These are phyloP conservation scores for Bradypodion pumilum DNA, from an alignment of 2,797 vertebrate genomes.

Conservation along the genomic window DNA sequence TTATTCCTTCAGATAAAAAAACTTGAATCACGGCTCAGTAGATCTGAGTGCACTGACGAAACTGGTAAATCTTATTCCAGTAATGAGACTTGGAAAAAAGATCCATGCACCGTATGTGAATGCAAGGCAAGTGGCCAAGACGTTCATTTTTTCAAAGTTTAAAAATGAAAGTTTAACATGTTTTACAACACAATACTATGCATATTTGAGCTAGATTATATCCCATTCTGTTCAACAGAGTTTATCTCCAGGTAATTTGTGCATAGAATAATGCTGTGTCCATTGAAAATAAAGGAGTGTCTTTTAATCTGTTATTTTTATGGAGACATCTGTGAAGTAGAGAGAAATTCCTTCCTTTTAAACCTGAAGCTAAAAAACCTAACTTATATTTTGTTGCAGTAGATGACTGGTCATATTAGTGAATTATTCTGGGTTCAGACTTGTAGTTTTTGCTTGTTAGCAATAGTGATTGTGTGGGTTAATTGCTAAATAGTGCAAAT, in stretches of 20 bases:
- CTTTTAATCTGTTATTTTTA: neutral
- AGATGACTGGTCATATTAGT: neutral
- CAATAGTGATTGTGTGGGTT: neutral
- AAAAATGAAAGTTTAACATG: too few relatives aligned
- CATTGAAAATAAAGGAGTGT: neutral
- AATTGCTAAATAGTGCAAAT: neutral
- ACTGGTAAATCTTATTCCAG: slow-evolving; percentile 80
- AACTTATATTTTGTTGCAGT: neutral
- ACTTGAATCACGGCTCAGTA: slow-evolving; percentile 91
- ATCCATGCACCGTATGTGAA: slow-evolving; percentile 88
- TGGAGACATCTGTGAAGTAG: neutral
- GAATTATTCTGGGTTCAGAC: neutral
- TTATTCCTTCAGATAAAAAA: slow-evolving; percentile 87
- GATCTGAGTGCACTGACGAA: slow-evolving; percentile 87
- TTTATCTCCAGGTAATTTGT: neutral
- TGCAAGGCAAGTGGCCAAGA: slow-evolving; percentile 85
- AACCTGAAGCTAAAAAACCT: neutral
- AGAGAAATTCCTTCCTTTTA: neutral
- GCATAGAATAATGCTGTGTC: neutral
- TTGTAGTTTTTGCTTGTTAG: neutral
- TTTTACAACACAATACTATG: neutral
- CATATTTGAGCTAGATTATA: neutral
- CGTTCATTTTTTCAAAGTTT: neutral
- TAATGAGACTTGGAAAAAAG: slow-evolving; percentile 87
- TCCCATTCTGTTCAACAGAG: neutral